Conservation (phyloP, 37 sponge, comb jelly and placozoan genomes). For the Aplysina aerophoba region DNA sequence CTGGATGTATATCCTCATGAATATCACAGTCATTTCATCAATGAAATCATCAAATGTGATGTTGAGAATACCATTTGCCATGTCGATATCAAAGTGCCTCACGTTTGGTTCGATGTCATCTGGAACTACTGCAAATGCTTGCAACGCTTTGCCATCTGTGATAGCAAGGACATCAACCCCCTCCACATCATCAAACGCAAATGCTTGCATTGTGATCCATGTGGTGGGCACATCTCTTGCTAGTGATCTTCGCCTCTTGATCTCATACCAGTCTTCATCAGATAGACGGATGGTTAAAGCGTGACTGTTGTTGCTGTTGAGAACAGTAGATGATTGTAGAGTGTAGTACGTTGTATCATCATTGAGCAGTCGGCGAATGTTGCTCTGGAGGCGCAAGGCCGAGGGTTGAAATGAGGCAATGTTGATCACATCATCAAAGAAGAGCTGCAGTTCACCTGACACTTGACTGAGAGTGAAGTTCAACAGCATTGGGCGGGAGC, state of each 20-base stretch:
- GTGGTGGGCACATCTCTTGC: slow-evolving; percentile 56
- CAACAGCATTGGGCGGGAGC: slow-evolving; percentile 69
- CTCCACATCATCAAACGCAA: slow-evolving; percentile 88
- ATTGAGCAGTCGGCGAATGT: slow-evolving; percentile 8
- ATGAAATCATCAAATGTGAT: slow-evolving; percentile 82
- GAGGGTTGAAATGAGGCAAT: slow-evolving; percentile 64
- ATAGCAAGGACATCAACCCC: slow-evolving; percentile 82
- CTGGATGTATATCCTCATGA: slow-evolving; percentile 47
- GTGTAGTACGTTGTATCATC: slow-evolving; percentile 44
- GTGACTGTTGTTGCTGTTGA: slow-evolving; percentile 53
- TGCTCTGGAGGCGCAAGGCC: slow-evolving; percentile 80
- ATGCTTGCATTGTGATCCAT: slow-evolving; percentile 92
- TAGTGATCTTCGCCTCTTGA: slow-evolving; percentile 63
- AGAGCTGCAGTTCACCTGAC: slow-evolving; percentile 72
- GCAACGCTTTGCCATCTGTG: slow-evolving; percentile 82
- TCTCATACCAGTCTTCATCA: slow-evolving; percentile 79
- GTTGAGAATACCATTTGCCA: slow-evolving; percentile 50
- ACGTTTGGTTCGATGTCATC: slow-evolving; percentile 67
- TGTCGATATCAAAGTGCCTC: slow-evolving; percentile 59
- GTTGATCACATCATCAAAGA: slow-evolving; percentile 86
- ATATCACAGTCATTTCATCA: slow-evolving; percentile 41
- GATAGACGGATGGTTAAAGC: slow-evolving; percentile 58
- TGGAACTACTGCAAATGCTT: slow-evolving; percentile 31
- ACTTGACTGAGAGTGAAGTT: slow-evolving; percentile 78
- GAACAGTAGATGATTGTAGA: slow-evolving; percentile 50